Conservation (phyloP, 2,888 invertebrate genomes). For the Autographa gamma region DNA sequence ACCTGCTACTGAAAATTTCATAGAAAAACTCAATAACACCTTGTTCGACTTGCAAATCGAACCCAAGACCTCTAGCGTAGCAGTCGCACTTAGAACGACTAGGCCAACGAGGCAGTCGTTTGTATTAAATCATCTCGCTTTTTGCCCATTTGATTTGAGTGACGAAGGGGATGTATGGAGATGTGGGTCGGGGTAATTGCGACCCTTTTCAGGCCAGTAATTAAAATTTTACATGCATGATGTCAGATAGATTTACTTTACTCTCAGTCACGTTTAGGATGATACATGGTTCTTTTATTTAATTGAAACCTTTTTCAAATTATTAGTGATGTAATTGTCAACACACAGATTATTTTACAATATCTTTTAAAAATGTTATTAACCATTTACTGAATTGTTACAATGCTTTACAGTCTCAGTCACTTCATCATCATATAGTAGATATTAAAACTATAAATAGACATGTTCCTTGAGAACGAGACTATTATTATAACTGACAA, state of each 20-base stretch:
- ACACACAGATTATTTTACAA: no score
- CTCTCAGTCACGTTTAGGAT: background rate
- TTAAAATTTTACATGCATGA: conserved; percentile 11
- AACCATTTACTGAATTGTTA: no score
- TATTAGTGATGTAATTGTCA: background rate
- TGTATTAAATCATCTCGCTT: conserved; percentile 48
- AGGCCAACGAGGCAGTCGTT: no score
- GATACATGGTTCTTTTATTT: background rate
- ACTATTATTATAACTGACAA: background rate
- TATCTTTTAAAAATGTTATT: no score
- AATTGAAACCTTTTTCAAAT: background rate
- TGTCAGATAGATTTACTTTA: background rate
- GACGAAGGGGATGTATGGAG: conserved; percentile 12
- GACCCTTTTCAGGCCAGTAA: conserved; percentile 8
- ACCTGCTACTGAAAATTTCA: no score
- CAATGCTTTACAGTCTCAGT: no score
- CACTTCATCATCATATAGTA: no score
- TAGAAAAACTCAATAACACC: no score
- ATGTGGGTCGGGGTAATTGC: conserved; percentile 1
- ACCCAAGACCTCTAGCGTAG: no score
- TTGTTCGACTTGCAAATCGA: no score
- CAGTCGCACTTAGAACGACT: no score
- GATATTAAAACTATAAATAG: no score
- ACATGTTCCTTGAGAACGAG: background rate
- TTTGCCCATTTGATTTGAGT: conserved; percentile 35